phyloP scores from a whole-genome alignment of 2,888 invertebrate species.

The Shargacucullia verbasci region DNA sequence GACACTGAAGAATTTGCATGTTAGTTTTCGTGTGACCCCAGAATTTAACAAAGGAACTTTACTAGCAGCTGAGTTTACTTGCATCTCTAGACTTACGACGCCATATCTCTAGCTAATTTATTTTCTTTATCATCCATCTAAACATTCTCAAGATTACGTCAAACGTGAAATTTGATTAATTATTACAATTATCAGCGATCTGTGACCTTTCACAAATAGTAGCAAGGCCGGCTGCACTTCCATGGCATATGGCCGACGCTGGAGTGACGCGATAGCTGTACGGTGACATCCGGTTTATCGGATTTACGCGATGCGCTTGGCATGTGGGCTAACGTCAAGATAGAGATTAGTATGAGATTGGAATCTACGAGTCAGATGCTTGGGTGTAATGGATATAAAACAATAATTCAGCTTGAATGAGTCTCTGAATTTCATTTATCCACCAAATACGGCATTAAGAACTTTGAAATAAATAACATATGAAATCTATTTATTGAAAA shows the following conservation, averaged over 20 bases:
- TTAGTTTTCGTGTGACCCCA: no score
- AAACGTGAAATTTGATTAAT: not conserved
- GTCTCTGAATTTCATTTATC: no score
- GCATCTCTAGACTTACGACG: no score
- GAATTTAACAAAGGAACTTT: no score
- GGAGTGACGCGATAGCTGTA: conserved; percentile 37
- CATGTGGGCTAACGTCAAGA: conserved; percentile 17
- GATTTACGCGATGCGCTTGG: conserved; percentile 24
- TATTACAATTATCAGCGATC: conserved; percentile 7
- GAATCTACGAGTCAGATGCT: no score
- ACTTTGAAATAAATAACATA: no score
- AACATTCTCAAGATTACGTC: not conserved
- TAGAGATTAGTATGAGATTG: not conserved
- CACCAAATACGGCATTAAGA: no score
- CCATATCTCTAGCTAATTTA: not conserved
- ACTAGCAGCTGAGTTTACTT: no score
- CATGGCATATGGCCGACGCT: conserved; percentile 3
- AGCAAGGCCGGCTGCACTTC: conserved; percentile 34
- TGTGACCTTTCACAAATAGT: conserved; percentile 13
- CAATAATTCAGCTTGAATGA: not conserved
- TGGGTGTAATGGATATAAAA: no score
- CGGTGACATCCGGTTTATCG: conserved; percentile 60
- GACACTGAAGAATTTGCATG: no score
- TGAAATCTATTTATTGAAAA: no score
- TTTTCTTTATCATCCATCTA: not conserved